Evolutionary conservation across 2,888 invertebrate genomes (phyloP), one percentile per base, ranked within the genome.

Genomic region (Epirrita christyi): DNA sequence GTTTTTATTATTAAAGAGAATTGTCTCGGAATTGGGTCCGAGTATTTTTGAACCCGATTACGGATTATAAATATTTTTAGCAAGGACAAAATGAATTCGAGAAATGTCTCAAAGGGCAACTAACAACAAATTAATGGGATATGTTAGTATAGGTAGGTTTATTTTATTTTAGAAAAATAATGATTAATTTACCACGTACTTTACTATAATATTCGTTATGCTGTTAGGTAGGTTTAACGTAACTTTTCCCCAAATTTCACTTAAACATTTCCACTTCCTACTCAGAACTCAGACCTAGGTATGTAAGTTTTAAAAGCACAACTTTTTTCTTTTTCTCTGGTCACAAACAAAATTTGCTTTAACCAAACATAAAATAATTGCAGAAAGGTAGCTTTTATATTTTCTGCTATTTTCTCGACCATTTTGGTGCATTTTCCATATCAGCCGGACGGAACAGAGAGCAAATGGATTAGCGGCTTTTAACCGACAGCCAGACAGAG

Each of bases 391-490:
- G 36, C 66, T 75, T 76, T 70, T 74, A 72, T 76, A 73, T 76
- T 68, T 41, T 14, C 38, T 55, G 44, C 7, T 32, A 45, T 42
- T 54, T 29, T 62, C 66, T 65, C 63, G 67, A 73, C 73, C 64
- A 72, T 81, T 78, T 75, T 64, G 68, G 70, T 73, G 72, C 76
- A 74, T 76, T 76, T 78, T 69, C 77, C 73, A 71, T 75, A 72
- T 68, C 52, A 42, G 59, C 38, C 54, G 56, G 55, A 54, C 48
- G 70, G 72, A 72, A 73, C 79, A 75, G 78, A 78, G 78, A 73
- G 84, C 81, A 85, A 85, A 85, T 85, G 85, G 85, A 85, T 85
- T 85, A 85, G 85, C 71, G 85, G 85, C 76, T 83, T 83, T 84
- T 76, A 80, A 78, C 78, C 67, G 56, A 67, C 61, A 68, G 63